phyloP scores from a whole-genome alignment of 2,888 invertebrate species.

The Epirrhoe tristata region DNA sequence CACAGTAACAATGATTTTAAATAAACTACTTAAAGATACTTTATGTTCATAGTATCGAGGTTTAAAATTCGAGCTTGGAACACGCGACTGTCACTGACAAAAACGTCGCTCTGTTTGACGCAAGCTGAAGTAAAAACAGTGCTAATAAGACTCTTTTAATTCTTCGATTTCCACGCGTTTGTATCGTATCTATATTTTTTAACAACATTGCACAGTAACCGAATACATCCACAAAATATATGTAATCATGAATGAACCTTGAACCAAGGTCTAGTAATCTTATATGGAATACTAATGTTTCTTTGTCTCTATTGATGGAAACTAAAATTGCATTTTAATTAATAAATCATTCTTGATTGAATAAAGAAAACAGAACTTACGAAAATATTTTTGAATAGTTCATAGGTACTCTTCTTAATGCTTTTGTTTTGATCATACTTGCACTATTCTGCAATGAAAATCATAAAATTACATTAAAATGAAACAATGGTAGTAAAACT shows the following conservation, averaged over 20 bases:
- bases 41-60: no score
- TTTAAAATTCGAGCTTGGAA: no score
- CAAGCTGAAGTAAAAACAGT: no score
- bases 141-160: no score
- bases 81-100: no score
- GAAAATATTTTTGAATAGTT: not conserved
- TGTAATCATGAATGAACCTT: slow-evolving; percentile 5
- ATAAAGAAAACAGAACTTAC: not conserved
- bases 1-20: not conserved
- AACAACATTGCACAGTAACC: not conserved
- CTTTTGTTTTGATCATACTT: not conserved
- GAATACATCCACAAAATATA: not conserved
- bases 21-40: no score
- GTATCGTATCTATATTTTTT: no score
- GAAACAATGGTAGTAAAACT: slow-evolving; percentile 10
- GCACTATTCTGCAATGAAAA: slow-evolving; percentile 10
- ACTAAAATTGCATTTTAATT: not conserved
- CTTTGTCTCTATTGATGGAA: not conserved
- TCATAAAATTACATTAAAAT: not conserved
- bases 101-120: no score
- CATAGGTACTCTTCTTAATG: not conserved
- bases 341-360: not conserved
- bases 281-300: not conserved
- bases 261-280: not conserved
- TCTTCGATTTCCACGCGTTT: no score